These are phyloP conservation scores for Meriones psammophilus DNA, from an alignment of 2,797 vertebrate species.

Conservation along the genomic window DNA sequence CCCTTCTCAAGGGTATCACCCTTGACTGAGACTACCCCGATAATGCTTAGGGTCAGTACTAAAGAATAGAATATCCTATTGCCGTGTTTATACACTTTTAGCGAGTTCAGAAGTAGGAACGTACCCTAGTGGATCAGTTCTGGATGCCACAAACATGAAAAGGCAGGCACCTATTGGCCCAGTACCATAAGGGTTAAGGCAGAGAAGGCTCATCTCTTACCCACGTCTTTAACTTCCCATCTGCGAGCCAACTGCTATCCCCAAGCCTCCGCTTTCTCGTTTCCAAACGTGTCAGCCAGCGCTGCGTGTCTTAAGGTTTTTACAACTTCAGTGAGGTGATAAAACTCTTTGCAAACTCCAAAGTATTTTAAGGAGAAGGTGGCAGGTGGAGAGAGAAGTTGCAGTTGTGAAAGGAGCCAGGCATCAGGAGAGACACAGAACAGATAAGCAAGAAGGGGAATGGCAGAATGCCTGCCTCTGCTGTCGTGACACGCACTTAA, in stretches of 20 bases:
- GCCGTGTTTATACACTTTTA: background rate
- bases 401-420: background rate
- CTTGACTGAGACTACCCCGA: background rate
- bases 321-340: background rate
- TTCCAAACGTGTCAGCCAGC: conserved; percentile 18
- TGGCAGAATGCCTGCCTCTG: background rate
- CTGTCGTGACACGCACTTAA: fast-evolving
- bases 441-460: background rate
- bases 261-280: background rate
- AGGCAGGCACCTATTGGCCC: background rate
- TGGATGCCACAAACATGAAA: conserved; percentile 13
- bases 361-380: background rate
- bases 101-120: background rate
- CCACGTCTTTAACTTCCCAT: background rate
- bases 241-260: background rate
- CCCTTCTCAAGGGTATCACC: background rate
- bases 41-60: background rate
- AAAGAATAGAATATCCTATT: background rate
- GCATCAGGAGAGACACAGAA: background rate
- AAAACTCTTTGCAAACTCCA: background rate
- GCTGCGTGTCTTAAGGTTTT: background rate
- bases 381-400: background rate
- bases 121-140: background rate
- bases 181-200: background rate
- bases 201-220: background rate